Conservation (phyloP, 2,888 invertebrate species). For the Galerucella calmariensis region DNA sequence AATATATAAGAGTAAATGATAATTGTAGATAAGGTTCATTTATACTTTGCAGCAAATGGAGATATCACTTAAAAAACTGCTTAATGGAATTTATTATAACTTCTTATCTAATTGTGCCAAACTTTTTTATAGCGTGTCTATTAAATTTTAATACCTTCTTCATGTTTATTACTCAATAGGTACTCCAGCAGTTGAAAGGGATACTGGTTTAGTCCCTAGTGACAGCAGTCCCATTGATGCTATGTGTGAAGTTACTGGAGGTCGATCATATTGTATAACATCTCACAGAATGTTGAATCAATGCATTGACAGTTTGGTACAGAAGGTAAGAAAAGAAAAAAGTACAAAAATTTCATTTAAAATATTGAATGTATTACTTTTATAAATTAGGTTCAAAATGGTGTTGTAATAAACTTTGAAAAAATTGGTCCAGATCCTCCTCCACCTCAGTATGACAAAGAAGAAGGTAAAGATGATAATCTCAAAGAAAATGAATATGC, state of each 20-base stretch:
- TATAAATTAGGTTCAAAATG: slow-evolving; percentile 78
- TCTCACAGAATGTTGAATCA: slow-evolving; percentile 95
- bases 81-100: no score
- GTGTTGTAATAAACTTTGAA: slow-evolving; percentile 97
- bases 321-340: slow-evolving; percentile 72
- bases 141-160: no score
- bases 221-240: slow-evolving; percentile 95
- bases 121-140: no score
- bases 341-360: neutral
- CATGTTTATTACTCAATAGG: slow-evolving; percentile 65
- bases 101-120: no score
- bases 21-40: neutral
- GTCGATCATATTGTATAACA: slow-evolving; percentile 94
- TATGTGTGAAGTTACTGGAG: slow-evolving; percentile 99
- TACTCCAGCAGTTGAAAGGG: slow-evolving; percentile 87
- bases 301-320: slow-evolving; percentile 95
- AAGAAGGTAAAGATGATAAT: slow-evolving; percentile 68
- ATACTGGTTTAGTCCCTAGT: slow-evolving; percentile 89
- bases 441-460: slow-evolving; percentile 67
- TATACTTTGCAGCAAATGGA: neutral
- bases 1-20: neutral
- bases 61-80: no score
- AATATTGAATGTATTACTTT: slow-evolving; percentile 1
- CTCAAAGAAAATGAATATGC: slow-evolving; percentile 53
- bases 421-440: slow-evolving; percentile 92